phyloP scores from a whole-genome alignment of 2,888 invertebrate genomes.

The Ommatoiulus sabulosus region DNA sequence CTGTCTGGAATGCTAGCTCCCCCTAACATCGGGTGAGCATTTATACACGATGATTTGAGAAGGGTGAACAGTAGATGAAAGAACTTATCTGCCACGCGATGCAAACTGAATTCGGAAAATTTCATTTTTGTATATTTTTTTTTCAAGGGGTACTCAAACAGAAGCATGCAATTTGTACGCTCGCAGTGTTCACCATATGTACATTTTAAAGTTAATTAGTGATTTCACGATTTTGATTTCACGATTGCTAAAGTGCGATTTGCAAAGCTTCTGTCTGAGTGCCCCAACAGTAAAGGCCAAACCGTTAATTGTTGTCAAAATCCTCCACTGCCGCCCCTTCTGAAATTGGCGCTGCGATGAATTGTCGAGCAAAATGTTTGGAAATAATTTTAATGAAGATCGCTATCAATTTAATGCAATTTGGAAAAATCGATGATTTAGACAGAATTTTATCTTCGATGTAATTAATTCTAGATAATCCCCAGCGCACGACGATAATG shows the following conservation, averaged over 20 bases:
- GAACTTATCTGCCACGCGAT: background rate
- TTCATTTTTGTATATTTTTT: too few relatives aligned
- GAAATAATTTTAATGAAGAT: slow-evolving; percentile 36
- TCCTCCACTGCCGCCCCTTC: background rate
- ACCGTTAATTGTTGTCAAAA: too few relatives aligned
- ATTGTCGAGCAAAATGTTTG: background rate
- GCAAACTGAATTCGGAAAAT: background rate
- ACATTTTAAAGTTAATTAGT: too few relatives aligned
- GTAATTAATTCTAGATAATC: slow-evolving; percentile 43
- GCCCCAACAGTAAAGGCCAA: too few relatives aligned
- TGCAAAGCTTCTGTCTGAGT: too few relatives aligned
- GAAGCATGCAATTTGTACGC: too few relatives aligned
- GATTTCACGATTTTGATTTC: background rate
- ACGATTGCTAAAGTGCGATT: too few relatives aligned
- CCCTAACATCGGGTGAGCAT: background rate
- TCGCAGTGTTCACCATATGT: too few relatives aligned
- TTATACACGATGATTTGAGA: background rate
- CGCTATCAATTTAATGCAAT: slow-evolving; percentile 31
- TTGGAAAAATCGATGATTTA: slow-evolving; percentile 38
- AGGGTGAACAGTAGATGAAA: background rate
- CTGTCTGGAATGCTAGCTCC: background rate
- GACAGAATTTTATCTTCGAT: slow-evolving; percentile 43
- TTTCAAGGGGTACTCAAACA: too few relatives aligned
- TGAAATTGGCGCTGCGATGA: background rate
- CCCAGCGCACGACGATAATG: slow-evolving; percentile 3